Evolutionary conservation across 2,113 vertebrate species (phyloP).

Genomic region (Columbina picui): DNA sequence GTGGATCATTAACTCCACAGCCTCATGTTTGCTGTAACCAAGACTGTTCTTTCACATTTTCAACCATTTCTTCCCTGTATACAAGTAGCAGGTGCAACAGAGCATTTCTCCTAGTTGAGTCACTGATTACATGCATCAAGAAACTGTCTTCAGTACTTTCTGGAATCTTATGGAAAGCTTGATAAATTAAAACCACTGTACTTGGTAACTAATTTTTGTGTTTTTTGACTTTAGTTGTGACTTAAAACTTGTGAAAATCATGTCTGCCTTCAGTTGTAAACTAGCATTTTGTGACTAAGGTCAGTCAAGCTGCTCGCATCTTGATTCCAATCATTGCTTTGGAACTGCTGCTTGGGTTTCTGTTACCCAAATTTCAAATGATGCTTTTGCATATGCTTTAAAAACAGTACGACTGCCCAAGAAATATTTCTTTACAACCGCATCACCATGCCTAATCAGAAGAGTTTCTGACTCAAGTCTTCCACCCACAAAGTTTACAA

Average conservation of each 20-base stretch:
- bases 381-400: neutral
- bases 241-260: neutral
- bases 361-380: neutral
- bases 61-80: neutral
- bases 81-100: neutral
- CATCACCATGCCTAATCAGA: neutral
- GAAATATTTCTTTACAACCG: neutral
- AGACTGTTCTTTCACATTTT: neutral
- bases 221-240: neutral
- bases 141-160: neutral
- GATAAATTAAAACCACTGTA: neutral
- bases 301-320: neutral
- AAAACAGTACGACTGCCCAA: neutral
- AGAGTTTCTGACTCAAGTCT: neutral
- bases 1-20: neutral
- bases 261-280: neutral
- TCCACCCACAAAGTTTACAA: neutral
- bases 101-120: neutral
- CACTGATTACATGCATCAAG: neutral
- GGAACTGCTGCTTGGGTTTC: neutral
- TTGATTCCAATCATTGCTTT: neutral
- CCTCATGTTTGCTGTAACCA: neutral
- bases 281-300: neutral
- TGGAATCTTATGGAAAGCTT: neutral
- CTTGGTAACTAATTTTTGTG: neutral